Evolutionary conservation across 1,140 invertebrate species (phyloP).

Genomic region (Neodiprion virginianus): DNA sequence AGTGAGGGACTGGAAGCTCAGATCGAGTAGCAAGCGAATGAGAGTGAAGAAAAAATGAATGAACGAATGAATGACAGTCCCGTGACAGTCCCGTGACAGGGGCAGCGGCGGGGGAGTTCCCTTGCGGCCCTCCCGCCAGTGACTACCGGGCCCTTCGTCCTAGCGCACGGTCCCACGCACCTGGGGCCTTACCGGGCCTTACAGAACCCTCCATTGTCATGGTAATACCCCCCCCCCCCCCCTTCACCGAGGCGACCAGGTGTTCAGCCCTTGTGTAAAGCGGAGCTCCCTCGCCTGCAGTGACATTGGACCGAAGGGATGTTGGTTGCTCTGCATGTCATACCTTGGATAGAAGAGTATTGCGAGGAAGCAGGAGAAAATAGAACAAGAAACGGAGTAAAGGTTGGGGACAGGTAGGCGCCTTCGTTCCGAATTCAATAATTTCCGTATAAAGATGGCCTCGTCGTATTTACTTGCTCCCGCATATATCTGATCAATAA

Average conservation of each 20-base stretch:
- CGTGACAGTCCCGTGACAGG: slow-evolving; percentile 8
- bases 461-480: too few relatives aligned
- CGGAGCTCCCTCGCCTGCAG: background rate
- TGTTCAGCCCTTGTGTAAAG: slow-evolving; percentile 37
- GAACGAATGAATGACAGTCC: slow-evolving; percentile 7
- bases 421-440: slow-evolving; percentile 26
- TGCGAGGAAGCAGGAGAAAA: background rate
- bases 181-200: slow-evolving; percentile 43
- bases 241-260: slow-evolving; percentile 40
- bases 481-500: too few relatives aligned
- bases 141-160: slow-evolving; percentile 46
- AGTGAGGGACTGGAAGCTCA: background rate
- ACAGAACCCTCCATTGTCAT: slow-evolving; percentile 47
- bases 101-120: slow-evolving; percentile 49
- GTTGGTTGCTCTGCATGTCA: background rate
- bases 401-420: slow-evolving; percentile 19
- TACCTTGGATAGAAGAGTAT: background rate
- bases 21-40: background rate
- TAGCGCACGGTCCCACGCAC: slow-evolving; percentile 55
- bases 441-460: background rate
- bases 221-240: slow-evolving; percentile 41
- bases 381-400: background rate
- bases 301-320: slow-evolving; percentile 2
- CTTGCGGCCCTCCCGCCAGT: slow-evolving; percentile 44
- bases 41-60: background rate